phyloP scores from a whole-genome alignment of 1,140 invertebrate species.

The Euura saliciscinereae region DNA sequence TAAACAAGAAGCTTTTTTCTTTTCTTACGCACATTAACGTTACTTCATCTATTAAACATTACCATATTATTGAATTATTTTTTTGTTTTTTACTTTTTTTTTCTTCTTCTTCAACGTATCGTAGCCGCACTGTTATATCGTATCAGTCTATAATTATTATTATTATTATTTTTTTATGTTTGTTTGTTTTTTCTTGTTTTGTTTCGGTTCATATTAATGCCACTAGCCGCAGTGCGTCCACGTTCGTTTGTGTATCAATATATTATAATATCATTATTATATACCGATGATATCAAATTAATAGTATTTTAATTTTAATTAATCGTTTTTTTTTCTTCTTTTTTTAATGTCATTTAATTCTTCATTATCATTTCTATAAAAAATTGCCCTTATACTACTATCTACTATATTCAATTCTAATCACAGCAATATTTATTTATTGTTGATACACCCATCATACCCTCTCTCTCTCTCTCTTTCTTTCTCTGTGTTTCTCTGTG shows the following conservation, averaged over 20 bases:
- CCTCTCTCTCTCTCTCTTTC: slow-evolving; percentile 18
- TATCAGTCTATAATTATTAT: not conserved
- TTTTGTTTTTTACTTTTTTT: not conserved
- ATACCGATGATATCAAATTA: no score
- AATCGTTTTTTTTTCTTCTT: not conserved
- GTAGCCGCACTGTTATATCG: not conserved
- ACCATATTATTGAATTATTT: not conserved
- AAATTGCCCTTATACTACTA: slow-evolving; percentile 56
- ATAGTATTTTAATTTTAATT: not conserved
- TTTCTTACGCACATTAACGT: no score
- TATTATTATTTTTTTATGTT: not conserved
- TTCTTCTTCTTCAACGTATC: not conserved
- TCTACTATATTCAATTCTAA: slow-evolving; percentile 59
- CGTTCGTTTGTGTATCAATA: not conserved
- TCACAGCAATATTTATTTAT: slow-evolving; percentile 64
- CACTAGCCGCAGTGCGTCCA: not conserved
- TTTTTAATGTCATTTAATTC: not conserved
- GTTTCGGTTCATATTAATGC: slow-evolving; percentile 1
- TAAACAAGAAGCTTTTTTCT: not conserved
- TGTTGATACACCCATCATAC: slow-evolving; percentile 61
- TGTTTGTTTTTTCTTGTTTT: not conserved
- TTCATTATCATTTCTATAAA: slow-evolving; percentile 33
- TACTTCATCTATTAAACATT: not conserved
- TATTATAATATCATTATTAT: no score
- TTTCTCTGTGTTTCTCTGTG: not conserved